Percentiles rank a stretch among this genome's conserved stretches.
phyloP scores from a whole-genome alignment of 2,113 vertebrate genomes.

The Sphaerodactylus townsendi region DNA sequence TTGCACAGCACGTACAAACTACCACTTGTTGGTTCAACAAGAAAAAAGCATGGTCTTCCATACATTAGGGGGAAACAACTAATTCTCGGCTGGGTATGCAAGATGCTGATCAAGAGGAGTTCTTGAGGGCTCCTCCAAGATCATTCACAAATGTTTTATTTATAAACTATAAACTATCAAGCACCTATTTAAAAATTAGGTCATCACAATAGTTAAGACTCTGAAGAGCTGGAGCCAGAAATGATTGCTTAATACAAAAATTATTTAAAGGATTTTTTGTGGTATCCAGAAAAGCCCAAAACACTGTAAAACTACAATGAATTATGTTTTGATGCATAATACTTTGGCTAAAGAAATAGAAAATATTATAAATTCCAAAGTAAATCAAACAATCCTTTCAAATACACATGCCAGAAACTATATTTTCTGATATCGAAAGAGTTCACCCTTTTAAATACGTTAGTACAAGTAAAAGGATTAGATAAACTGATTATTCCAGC shows the following conservation, averaged over 20 bases:
- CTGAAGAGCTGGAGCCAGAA: neutral
- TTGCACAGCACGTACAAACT: too few species aligned
- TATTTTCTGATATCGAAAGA: constrained; percentile 38
- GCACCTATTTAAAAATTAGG: neutral
- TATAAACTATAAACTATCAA: too few species aligned
- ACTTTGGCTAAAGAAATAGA: neutral
- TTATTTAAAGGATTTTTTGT: neutral
- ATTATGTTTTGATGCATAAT: neutral
- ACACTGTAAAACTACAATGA: neutral
- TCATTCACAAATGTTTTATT: too few species aligned
- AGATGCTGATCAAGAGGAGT: too few species aligned
- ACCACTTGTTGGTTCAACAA: too few species aligned
- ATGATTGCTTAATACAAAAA: neutral
- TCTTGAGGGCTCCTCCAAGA: too few species aligned
- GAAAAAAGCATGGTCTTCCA: too few species aligned
- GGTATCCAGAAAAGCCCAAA: neutral
- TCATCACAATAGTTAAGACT: neutral
- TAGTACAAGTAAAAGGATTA: constrained; percentile 44
- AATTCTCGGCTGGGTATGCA: too few species aligned
- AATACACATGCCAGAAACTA: constrained; percentile 22
- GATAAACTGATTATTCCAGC: constrained; percentile 55
- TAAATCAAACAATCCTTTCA: neutral
- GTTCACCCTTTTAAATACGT: constrained; percentile 55
- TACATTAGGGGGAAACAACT: too few species aligned
- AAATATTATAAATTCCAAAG: neutral